Conservation (phyloP, 2,797 vertebrate genomes). For the Leptoclinus maculatus region DNA sequence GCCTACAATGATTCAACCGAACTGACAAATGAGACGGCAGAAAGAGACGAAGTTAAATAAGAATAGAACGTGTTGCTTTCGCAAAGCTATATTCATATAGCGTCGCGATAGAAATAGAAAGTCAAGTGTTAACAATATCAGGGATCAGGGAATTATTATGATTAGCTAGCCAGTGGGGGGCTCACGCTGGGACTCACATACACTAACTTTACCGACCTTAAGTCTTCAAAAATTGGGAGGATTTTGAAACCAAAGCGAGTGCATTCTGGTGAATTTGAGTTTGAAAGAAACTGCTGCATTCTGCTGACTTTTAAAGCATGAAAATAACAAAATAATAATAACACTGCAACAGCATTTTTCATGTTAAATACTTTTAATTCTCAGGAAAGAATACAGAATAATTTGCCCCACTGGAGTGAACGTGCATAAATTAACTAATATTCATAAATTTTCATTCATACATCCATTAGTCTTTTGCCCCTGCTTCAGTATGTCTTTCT, state of each 20-base stretch:
- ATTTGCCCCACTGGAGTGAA: neutral
- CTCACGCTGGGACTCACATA: too few species aligned
- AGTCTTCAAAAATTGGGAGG: neutral
- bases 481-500: neutral
- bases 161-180: too few species aligned
- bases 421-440: neutral
- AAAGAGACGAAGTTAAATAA: neutral
- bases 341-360: neutral
- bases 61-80: neutral
- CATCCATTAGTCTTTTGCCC: neutral
- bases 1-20: neutral
- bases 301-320: too few species aligned
- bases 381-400: neutral
- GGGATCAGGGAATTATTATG: neutral
- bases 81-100: neutral
- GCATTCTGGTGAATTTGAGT: neutral
- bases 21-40: neutral
- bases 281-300: neutral
- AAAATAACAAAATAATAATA: neutral
- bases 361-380: neutral
- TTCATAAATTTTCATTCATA: neutral
- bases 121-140: neutral
- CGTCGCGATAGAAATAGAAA: neutral
- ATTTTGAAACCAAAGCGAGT: neutral
- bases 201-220: neutral